Evolutionary conservation across 2,797 vertebrate genomes (phyloP).

Genomic region (Ctenopoma multispine): DNA sequence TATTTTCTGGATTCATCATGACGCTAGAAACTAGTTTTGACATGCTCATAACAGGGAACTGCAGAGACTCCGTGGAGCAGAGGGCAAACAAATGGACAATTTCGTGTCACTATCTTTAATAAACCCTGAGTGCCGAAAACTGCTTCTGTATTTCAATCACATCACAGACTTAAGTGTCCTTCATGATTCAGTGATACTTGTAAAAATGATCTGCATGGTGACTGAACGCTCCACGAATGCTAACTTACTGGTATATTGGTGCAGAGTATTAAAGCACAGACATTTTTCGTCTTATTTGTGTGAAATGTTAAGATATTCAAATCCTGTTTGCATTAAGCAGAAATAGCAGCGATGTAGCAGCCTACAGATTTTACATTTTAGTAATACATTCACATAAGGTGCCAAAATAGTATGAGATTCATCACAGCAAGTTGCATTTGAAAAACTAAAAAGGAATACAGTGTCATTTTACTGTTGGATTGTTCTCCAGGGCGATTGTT

Average conservation of each 20-base stretch:
- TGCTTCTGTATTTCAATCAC: constrained; percentile 77
- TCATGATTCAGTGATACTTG: constrained; percentile 77
- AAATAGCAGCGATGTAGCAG: constrained; percentile 39
- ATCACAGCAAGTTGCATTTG: constrained; percentile 42
- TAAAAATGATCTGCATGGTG: constrained; percentile 79
- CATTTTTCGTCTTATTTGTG: constrained; percentile 50
- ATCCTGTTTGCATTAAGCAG: constrained; percentile 52
- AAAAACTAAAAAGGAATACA: constrained; percentile 19
- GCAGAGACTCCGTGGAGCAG: constrained; percentile 21
- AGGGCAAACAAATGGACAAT: constrained; percentile 47
- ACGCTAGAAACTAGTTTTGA: constrained; percentile 11
- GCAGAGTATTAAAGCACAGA: constrained; percentile 60
- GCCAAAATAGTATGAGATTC: constrained; percentile 14
- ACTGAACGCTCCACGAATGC: constrained; percentile 72
- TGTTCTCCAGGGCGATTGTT: constrained; percentile 24
- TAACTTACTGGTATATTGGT: constrained; percentile 59
- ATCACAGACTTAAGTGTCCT: constrained; percentile 81
- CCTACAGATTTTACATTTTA: constrained; percentile 32
- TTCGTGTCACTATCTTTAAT: constrained; percentile 52
- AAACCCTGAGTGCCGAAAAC: constrained; percentile 45
- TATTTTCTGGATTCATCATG: constrained; percentile 5
- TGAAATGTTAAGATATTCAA: constrained; percentile 71
- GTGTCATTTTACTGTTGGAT: constrained; percentile 26
- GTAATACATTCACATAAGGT: constrained; percentile 30
- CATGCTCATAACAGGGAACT: constrained; percentile 17